Base-by-base conservation (phyloP, 2,888 invertebrate species). In the Mythimna lalbum region DNA sequence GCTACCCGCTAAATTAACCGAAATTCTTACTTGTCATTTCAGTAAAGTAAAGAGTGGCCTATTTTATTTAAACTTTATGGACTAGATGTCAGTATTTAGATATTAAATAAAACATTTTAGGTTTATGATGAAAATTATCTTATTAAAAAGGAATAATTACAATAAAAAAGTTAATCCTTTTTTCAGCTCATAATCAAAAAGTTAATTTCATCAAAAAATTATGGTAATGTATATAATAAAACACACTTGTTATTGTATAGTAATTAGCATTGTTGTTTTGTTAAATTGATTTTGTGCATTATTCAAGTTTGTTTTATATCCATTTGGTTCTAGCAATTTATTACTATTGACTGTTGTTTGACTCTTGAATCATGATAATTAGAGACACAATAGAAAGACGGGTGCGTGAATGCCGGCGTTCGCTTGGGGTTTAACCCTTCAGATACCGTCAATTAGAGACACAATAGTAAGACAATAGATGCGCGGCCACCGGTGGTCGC, bases 41-140 rank as follows among this genome's bases (percentile, higher is more conserved):
- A 19, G 1, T 56, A 27, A 10, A 12, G 12, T 36, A 36, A 1
- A 21, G 7, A 31, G 19, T 21, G 10, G 0, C 19, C 1, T 14
- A 14, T 36, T 49, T 19, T 21, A 27, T 2, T 49, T 21, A 9
- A 39, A 19, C 4, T n/a, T 39, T 21, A 14, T 19, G 14, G 5
- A 21, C 0, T n/a, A 23, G 1, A 50, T 23, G 9, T 5, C 23
- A 31, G 17, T 53, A 14, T n/a, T 21, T 17, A 33, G 50, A 19
- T 39, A 21, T 0, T 43, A 71, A 9, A 12, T 69, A 69, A 43
- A 70, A 43, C 17, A 21, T 3, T 27, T 27, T 9, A 31, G 9
- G 4, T 1, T 55, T 31, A 27, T 27, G 27, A 19, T 55, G 53
- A 55, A 55, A 55, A 55, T 55, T 4, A 10, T 55, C 4, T 31